Conservation (phyloP, 2,113 vertebrate species). For the Gyps fulvus region DNA sequence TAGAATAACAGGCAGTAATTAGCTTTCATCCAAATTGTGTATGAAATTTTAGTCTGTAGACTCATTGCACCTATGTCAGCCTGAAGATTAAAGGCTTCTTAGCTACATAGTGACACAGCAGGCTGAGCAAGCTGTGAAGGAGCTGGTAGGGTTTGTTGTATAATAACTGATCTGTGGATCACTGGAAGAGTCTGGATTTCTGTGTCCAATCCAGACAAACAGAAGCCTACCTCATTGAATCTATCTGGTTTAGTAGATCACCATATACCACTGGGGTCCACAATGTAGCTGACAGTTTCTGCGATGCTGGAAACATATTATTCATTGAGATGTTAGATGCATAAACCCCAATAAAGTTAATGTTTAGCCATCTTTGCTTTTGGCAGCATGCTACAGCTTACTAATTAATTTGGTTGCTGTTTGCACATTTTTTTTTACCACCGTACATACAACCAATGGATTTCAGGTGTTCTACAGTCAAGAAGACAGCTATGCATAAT, state of each 20-base stretch:
- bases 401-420: slow-evolving; percentile 10
- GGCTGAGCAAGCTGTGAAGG: slow-evolving; percentile 10
- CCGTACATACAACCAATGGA: not conserved
- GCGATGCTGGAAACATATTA: not conserved
- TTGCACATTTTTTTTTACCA: not conserved
- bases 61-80: not conserved
- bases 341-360: not conserved
- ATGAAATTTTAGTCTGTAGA: slow-evolving; percentile 8
- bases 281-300: not conserved
- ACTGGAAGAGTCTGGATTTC: not conserved
- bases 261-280: not conserved
- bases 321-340: not conserved
- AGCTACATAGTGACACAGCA: not conserved
- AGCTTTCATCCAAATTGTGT: slow-evolving; percentile 11
- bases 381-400: not conserved
- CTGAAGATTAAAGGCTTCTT: slow-evolving; percentile 44
- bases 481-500: not conserved
- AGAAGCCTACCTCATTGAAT: not conserved
- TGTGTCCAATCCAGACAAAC: not conserved
- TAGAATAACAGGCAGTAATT: slow-evolving; percentile 13
- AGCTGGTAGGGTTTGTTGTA: not conserved
- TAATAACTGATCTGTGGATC: not conserved
- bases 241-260: not conserved
- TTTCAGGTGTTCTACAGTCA: not conserved
- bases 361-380: not conserved